These are phyloP conservation scores for Lerista edwardsae DNA, from an alignment of 2,797 vertebrate species.

Conservation along the genomic window DNA sequence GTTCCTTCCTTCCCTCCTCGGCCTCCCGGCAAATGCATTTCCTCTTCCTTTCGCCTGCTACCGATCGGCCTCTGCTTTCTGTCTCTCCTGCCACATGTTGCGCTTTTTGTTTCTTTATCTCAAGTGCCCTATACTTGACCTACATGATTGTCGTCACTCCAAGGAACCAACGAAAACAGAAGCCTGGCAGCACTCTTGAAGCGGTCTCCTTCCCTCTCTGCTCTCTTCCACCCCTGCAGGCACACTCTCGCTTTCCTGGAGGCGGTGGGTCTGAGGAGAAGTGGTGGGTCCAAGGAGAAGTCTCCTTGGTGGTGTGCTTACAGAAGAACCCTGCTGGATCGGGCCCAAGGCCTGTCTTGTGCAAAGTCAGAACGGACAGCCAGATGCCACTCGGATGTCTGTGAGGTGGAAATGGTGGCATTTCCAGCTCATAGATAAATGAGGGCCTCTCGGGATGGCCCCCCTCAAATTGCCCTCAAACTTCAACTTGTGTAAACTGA, in stretches of 20 bases:
- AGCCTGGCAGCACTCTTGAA: background rate
- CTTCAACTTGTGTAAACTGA: too few relatives aligned
- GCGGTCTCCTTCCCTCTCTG: too few relatives aligned
- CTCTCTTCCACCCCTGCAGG: too few relatives aligned
- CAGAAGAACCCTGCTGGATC: too few relatives aligned
- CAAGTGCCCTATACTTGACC: slow-evolving; percentile 30
- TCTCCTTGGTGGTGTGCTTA: background rate
- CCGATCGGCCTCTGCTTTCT: slow-evolving; percentile 18
- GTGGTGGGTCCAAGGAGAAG: background rate
- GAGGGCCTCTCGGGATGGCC: too few relatives aligned
- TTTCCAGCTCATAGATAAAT: too few relatives aligned
- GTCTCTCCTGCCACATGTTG: slow-evolving; percentile 10
- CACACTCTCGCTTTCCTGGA: background rate
- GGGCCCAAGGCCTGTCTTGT: too few relatives aligned
- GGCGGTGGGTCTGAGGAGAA: too few relatives aligned
- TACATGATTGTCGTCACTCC: background rate
- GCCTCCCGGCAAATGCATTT: slow-evolving; percentile 45
- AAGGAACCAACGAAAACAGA: slow-evolving; percentile 34
- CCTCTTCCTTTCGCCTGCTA: slow-evolving; percentile 1
- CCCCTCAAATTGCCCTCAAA: too few relatives aligned
- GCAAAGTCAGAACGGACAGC: too few relatives aligned
- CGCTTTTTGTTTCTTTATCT: background rate
- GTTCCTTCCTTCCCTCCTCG: slow-evolving; percentile 22
- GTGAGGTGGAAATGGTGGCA: too few relatives aligned
- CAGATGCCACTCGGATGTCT: too few relatives aligned